Conservation (phyloP, 2,888 invertebrate genomes). For the Agriotes lineatus region DNA sequence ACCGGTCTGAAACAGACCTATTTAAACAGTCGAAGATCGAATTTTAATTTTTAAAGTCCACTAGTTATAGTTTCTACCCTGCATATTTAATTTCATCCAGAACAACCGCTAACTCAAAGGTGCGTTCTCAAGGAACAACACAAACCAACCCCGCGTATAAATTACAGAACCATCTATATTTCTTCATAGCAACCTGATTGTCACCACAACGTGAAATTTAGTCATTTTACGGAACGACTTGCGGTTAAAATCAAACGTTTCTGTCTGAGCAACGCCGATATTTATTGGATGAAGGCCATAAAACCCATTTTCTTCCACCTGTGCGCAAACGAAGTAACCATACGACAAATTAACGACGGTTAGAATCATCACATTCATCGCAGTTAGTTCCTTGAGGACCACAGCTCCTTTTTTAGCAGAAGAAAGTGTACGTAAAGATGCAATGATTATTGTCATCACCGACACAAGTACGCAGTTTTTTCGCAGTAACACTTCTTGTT, state of each 20-base stretch:
- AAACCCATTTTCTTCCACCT: not conserved
- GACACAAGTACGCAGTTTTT: constrained; percentile 25
- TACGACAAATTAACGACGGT: not conserved
- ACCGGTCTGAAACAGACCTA: too few species aligned
- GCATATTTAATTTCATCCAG: too few species aligned
- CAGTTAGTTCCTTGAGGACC: constrained; percentile 1
- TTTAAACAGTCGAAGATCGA: too few species aligned
- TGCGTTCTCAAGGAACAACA: too few species aligned
- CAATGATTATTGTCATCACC: constrained; percentile 36
- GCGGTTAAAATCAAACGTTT: constrained; percentile 1
- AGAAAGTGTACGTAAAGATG: constrained; percentile 21
- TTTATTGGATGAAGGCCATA: constrained; percentile 1
- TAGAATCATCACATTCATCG: not conserved
- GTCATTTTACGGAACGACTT: not conserved
- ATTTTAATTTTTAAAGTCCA: too few species aligned
- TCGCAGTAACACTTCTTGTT: constrained; percentile 44
- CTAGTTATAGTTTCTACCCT: too few species aligned
- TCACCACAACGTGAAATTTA: not conserved
- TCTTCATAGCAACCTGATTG: not conserved
- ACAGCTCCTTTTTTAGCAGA: not conserved
- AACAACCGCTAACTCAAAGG: too few species aligned
- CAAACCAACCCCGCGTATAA: not conserved
- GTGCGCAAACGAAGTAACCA: constrained; percentile 1
- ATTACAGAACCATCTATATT: not conserved
- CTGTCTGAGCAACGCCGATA: not conserved